Evolutionary conservation across 1,140 invertebrate species (phyloP).

Genomic region (Apolygus lucorum): DNA sequence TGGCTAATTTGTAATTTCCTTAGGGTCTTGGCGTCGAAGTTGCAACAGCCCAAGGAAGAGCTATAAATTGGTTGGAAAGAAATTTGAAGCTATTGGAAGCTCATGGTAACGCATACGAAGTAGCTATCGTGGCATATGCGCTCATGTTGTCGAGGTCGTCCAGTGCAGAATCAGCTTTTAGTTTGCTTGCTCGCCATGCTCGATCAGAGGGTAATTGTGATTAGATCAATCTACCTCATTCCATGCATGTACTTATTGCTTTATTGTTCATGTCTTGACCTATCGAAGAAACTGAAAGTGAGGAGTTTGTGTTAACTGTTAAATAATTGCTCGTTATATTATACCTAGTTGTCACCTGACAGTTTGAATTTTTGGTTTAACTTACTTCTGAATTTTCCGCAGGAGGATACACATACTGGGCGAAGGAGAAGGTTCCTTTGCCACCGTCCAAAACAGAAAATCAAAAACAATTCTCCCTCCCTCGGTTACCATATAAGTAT

Average conservation of each 20-base stretch:
- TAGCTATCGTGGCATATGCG: constrained; percentile 81
- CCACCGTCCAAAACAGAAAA: constrained; percentile 79
- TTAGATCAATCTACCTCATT: too few relatives aligned
- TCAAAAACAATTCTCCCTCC: constrained; percentile 81
- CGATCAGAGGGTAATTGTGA: constrained; percentile 52
- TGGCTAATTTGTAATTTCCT: too few relatives aligned
- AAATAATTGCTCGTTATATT: too few relatives aligned
- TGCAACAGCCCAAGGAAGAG: constrained; percentile 56
- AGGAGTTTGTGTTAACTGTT: too few relatives aligned
- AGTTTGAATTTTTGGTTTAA: too few relatives aligned
- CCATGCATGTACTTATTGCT: too few relatives aligned
- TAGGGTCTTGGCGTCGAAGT: constrained; percentile 61
- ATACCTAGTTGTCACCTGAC: too few relatives aligned
- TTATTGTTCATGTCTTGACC: too few relatives aligned
- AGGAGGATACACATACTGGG: constrained; percentile 79
- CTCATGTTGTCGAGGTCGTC: constrained; percentile 68
- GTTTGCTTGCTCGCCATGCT: constrained; percentile 56
- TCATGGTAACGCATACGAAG: constrained; percentile 66
- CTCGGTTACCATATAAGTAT: constrained; percentile 74
- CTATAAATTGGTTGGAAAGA: constrained; percentile 70
- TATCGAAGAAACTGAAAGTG: too few relatives aligned
- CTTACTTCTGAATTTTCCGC: too few relatives aligned
- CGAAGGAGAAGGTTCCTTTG: constrained; percentile 60
- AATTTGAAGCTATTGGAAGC: constrained; percentile 66
- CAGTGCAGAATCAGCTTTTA: constrained; percentile 69